Conservation (phyloP, 2,113 vertebrate genomes). For the Benitochromis conjunctus region DNA sequence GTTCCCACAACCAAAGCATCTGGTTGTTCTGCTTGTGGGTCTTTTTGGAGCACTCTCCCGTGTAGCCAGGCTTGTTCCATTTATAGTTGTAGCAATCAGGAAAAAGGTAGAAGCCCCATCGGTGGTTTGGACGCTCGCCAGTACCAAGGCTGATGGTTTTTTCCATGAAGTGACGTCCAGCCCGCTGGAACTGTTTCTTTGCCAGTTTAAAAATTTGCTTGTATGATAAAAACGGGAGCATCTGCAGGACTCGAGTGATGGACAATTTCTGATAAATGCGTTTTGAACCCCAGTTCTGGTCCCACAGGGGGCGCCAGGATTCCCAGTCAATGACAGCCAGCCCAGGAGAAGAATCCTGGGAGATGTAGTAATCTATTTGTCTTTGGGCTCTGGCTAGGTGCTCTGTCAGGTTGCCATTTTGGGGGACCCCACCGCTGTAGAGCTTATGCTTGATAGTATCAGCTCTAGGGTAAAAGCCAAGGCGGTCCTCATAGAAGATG, state of each 20-base stretch:
- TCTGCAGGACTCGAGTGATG: conserved; percentile 23
- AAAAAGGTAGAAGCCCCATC: conserved; percentile 94
- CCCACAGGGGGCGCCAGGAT: conserved; percentile 86
- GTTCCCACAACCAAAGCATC: conserved; percentile 88
- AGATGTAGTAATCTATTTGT: conserved; percentile 76
- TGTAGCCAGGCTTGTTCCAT: conserved; percentile 79
- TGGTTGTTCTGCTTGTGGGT: conserved; percentile 81
- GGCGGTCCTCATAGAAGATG: conserved; percentile 82
- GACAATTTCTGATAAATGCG: conserved; percentile 74
- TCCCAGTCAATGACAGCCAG: conserved; percentile 93
- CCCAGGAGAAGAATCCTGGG: conserved; percentile 67
- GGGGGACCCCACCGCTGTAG: conserved; percentile 79
- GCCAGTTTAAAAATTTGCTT: conserved; percentile 25
- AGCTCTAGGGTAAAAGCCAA: conserved; percentile 85
- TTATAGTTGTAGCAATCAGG: conserved; percentile 91
- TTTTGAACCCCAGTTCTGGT: conserved; percentile 82
- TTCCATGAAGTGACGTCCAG: conserved; percentile 62
- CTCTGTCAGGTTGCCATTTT: conserved; percentile 60
- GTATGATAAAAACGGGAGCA: conserved; percentile 19
- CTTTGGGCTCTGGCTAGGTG: conserved; percentile 74
- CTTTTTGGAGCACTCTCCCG: conserved; percentile 79
- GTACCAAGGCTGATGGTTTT: conserved; percentile 59
- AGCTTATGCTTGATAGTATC: conserved; percentile 29
- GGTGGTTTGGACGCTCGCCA: conserved; percentile 73
- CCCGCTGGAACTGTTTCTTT: conserved; percentile 57